These are phyloP conservation scores for Charina bottae DNA, from an alignment of 2,113 vertebrate species.

Conservation along the genomic window DNA sequence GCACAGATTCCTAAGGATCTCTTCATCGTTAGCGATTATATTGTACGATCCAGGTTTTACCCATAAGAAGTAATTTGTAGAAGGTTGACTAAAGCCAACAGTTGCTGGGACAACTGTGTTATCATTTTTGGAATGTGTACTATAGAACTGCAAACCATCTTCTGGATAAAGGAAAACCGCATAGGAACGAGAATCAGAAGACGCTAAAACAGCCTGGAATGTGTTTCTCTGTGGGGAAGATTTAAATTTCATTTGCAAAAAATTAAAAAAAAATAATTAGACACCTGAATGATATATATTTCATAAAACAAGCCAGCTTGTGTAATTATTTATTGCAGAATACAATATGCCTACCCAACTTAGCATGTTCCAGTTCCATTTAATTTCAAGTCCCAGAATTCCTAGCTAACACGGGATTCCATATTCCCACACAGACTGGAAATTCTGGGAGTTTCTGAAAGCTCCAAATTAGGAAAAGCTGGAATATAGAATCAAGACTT, in stretches of 20 bases:
- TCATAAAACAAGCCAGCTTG: background rate
- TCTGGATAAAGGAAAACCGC: constrained; percentile 89
- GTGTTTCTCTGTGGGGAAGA: constrained; percentile 86
- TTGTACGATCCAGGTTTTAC: constrained; percentile 79
- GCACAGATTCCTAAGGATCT: constrained; percentile 78
- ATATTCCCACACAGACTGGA: background rate
- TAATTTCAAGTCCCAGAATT: background rate
- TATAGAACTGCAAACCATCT: constrained; percentile 83
- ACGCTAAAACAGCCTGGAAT: constrained; percentile 90
- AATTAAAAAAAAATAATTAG: constrained; percentile 13
- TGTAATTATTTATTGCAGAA: background rate
- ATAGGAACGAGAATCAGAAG: constrained; percentile 81
- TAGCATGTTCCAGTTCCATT: background rate
- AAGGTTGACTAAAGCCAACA: constrained; percentile 87
- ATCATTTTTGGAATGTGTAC: constrained; percentile 71
- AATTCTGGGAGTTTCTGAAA: background rate
- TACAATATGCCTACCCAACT: background rate
- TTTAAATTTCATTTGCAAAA: constrained; percentile 43
- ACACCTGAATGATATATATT: background rate
- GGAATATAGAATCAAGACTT: background rate
- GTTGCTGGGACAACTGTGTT: constrained; percentile 66
- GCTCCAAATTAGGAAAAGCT: background rate
- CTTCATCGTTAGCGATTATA: constrained; percentile 79
- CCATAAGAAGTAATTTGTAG: constrained; percentile 72
- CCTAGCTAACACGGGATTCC: background rate